A percentile compares a stretch with the other conserved stretches of the same genome.
Conservation (phyloP, 2,888 invertebrate genomes). For the Melangyna quadrimaculata region DNA sequence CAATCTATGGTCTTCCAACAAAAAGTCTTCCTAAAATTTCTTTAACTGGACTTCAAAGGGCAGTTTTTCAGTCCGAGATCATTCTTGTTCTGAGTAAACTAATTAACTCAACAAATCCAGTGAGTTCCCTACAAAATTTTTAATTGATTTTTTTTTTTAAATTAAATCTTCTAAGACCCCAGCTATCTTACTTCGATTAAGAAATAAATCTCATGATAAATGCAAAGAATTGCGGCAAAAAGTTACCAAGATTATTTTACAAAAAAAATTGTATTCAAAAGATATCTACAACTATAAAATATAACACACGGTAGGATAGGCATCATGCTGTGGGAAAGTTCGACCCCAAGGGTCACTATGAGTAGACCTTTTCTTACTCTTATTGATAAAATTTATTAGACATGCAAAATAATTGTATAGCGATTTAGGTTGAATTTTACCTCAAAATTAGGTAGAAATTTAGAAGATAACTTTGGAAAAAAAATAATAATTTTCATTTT, state of each 20-base stretch:
- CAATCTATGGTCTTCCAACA: too few species aligned
- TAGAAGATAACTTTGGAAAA: background rate
- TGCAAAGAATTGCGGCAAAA: background rate
- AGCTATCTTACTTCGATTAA: slow-evolving; percentile 1
- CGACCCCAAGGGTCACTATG: slow-evolving; percentile 13
- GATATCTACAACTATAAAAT: background rate
- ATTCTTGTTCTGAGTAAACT: too few species aligned
- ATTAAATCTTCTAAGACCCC: background rate
- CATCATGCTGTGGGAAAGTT: slow-evolving; percentile 46
- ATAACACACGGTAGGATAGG: background rate
- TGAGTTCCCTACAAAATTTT: background rate
- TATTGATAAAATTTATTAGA: slow-evolving; percentile 51
- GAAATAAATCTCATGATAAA: slow-evolving; percentile 32
- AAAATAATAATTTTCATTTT: background rate
- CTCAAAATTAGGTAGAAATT: slow-evolving; percentile 45
- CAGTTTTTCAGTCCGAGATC: too few species aligned
- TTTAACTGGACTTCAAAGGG: too few species aligned
- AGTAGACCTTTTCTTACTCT: slow-evolving; percentile 10
- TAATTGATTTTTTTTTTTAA: background rate
- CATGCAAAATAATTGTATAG: slow-evolving; percentile 51
- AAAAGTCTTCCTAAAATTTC: too few species aligned
- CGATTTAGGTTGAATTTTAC: slow-evolving; percentile 37
- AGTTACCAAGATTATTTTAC: background rate
- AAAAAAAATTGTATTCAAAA: background rate
- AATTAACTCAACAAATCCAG: background rate